Conservation (phyloP, 2,797 vertebrate genomes). For the Myotis daubentonii region DNA sequence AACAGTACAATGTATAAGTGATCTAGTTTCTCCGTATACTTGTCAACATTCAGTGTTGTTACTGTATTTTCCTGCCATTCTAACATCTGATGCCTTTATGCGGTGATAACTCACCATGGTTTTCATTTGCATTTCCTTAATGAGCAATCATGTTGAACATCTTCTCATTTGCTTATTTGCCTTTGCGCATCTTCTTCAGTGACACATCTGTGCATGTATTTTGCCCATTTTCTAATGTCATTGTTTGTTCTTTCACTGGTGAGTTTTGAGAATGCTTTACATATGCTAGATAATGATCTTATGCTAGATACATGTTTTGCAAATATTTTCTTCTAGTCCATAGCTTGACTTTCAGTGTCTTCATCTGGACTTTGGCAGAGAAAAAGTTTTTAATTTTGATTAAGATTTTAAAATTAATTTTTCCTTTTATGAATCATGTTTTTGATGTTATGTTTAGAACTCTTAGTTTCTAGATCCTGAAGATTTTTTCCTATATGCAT, state of each 20-base stretch:
- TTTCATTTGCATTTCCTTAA: neutral
- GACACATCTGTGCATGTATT: neutral
- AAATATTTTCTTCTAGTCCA: neutral
- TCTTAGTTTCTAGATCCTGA: neutral
- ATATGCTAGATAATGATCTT: neutral
- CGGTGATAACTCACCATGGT: neutral
- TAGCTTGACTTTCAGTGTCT: neutral
- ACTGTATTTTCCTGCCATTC: neutral
- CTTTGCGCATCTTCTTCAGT: neutral
- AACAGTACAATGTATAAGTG: neutral
- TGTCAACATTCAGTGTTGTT: neutral
- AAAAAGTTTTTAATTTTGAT: neutral
- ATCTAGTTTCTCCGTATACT: neutral
- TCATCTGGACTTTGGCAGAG: neutral
- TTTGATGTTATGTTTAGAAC: neutral
- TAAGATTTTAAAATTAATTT: neutral
- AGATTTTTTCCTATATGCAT: neutral
- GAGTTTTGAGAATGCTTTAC: neutral
- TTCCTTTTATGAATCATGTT: neutral
- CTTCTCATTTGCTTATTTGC: neutral
- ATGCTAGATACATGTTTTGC: neutral
- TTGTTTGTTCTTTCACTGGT: neutral
- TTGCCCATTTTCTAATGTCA: neutral
- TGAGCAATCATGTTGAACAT: neutral
- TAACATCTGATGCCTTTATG: neutral